Conservation (phyloP, 2,113 vertebrate species). For the Pedetes capensis region DNA sequence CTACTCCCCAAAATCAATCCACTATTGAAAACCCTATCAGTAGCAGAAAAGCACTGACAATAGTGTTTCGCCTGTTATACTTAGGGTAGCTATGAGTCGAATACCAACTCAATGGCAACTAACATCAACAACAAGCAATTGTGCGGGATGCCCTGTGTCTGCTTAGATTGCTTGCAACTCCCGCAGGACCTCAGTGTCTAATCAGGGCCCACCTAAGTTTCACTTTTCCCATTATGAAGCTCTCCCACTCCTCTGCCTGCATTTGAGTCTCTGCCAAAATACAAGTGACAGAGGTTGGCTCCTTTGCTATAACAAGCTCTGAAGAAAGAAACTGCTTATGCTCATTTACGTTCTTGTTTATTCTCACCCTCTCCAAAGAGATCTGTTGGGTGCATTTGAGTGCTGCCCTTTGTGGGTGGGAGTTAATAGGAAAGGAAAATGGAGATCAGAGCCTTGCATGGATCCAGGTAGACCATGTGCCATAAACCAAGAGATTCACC, state of each 20-base stretch:
- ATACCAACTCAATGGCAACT: too few species aligned
- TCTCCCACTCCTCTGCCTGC: neutral
- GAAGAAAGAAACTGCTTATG: neutral
- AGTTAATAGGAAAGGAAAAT: neutral
- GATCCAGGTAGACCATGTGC: neutral
- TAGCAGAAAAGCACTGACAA: too few species aligned
- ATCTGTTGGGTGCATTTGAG: neutral
- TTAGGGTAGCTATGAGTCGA: too few species aligned
- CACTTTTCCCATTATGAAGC: neutral
- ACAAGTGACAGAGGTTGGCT: neutral
- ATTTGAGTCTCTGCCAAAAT: neutral
- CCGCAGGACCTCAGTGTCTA: neutral
- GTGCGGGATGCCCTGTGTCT: neutral
- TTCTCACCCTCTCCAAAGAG: neutral
- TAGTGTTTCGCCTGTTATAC: too few species aligned
- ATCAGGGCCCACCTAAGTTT: neutral
- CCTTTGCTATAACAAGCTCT: neutral
- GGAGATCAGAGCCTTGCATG: neutral
- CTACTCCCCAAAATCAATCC: too few species aligned
- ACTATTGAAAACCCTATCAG: too few species aligned
- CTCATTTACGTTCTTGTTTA: neutral
- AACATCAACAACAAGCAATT: too few species aligned
- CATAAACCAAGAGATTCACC: neutral
- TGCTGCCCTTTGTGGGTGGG: neutral
- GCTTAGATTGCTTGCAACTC: neutral